Conservation (phyloP, 2,797 vertebrate species). For the Lithobates pipiens region DNA sequence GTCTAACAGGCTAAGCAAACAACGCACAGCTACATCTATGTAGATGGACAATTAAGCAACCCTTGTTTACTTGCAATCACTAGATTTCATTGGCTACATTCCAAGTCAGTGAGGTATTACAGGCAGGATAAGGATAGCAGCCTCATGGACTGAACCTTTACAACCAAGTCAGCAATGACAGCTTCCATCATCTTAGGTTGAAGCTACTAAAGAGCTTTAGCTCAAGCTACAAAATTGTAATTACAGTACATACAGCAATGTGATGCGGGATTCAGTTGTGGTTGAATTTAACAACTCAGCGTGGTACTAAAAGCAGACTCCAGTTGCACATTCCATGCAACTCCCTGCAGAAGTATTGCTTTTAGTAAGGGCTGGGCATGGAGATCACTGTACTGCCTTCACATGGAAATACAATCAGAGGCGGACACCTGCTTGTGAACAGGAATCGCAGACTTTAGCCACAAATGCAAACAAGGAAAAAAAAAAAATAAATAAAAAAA, state of each 20-base stretch:
- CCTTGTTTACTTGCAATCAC: no score
- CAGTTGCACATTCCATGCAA: slow-evolving; percentile 49
- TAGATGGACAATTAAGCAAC: no score
- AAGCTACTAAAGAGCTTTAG: neutral
- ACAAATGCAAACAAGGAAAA: neutral
- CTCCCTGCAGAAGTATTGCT: slow-evolving; percentile 39
- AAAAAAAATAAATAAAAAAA: no score
- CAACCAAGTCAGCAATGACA: neutral
- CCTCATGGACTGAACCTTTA: neutral
- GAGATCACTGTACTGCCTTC: neutral
- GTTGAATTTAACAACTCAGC: neutral
- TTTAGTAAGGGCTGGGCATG: slow-evolving; percentile 16
- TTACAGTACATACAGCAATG: neutral
- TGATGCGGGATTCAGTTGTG: neutral
- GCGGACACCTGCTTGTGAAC: slow-evolving; percentile 7
- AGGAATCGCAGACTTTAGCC: neutral
- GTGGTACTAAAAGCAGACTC: slow-evolving; percentile 1
- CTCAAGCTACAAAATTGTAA: neutral
- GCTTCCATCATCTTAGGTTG: neutral
- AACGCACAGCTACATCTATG: no score
- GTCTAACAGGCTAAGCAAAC: no score
- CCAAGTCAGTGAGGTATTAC: no score
- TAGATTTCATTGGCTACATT: no score
- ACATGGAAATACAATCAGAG: slow-evolving; percentile 20
- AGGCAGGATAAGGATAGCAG: no score